Conservation (phyloP, 2,113 vertebrate species). For the Tyrannus savana region DNA sequence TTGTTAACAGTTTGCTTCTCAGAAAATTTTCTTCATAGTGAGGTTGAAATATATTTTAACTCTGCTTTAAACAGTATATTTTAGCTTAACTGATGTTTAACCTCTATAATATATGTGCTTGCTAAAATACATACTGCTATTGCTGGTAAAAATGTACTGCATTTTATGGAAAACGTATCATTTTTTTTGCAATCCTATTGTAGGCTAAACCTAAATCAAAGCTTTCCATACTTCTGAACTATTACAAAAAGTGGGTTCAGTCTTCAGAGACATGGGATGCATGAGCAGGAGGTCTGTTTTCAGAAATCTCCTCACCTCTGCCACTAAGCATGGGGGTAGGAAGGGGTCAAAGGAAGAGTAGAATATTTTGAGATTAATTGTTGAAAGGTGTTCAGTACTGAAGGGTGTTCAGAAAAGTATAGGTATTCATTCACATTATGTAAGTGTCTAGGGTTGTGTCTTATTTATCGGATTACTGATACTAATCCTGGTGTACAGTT, state of each 20-base stretch:
- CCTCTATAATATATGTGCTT: neutral
- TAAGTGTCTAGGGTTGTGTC: neutral
- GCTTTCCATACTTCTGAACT: neutral
- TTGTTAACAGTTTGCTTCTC: neutral
- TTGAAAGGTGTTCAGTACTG: neutral
- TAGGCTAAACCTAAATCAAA: neutral
- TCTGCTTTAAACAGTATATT: neutral
- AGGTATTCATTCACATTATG: neutral
- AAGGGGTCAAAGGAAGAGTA: neutral
- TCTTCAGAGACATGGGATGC: neutral
- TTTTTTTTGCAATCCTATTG: neutral
- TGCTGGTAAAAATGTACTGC: neutral
- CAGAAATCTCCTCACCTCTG: neutral
- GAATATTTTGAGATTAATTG: neutral
- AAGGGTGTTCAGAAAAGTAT: neutral
- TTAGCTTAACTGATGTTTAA: neutral
- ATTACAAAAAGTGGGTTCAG: neutral
- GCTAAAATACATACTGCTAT: neutral
- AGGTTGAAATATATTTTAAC: neutral
- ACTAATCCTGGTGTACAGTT: neutral
- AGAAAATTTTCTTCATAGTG: neutral
- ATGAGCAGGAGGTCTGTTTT: neutral
- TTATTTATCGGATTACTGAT: neutral
- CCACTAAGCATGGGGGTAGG: fast-evolving
- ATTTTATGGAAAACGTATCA: neutral